Percentiles rank a stretch among this genome's conserved stretches.
phyloP scores from a whole-genome alignment of 2,888 invertebrate genomes.

The Troilus luridus region DNA sequence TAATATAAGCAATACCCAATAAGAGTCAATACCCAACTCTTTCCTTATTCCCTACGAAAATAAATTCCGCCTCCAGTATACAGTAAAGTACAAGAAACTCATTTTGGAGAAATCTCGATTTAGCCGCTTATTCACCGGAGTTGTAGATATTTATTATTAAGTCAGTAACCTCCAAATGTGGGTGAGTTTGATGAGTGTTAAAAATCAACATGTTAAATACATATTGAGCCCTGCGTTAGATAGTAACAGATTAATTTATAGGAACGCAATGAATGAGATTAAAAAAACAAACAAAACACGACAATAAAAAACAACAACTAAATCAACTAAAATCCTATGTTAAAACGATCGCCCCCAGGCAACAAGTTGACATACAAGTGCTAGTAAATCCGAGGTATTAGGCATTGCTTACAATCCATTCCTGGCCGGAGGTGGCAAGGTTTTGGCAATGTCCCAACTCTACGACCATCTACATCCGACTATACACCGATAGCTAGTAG shows the following conservation, averaged over 20 bases:
- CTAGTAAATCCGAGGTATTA: constrained; percentile 15
- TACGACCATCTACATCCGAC: not conserved
- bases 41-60: no score
- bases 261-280: not conserved
- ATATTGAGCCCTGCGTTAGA: no score
- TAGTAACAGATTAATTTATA: not conserved
- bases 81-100: no score
- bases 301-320: not conserved
- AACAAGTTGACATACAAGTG: not conserved
- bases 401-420: not conserved
- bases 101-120: no score
- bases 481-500: not conserved
- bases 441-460: not conserved
- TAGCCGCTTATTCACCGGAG: no score
- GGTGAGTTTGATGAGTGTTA: no score
- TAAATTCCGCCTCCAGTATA: no score
- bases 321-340: not conserved
- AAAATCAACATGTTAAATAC: no score
- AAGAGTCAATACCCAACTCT: no score
- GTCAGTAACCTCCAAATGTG: no score
- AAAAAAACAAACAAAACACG: not conserved
- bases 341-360: not conserved
- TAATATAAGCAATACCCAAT: no score
- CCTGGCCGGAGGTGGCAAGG: not conserved
- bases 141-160: no score